Evolutionary conservation across 2,113 vertebrate genomes (phyloP).

Genomic region (Tinamus guttatus): DNA sequence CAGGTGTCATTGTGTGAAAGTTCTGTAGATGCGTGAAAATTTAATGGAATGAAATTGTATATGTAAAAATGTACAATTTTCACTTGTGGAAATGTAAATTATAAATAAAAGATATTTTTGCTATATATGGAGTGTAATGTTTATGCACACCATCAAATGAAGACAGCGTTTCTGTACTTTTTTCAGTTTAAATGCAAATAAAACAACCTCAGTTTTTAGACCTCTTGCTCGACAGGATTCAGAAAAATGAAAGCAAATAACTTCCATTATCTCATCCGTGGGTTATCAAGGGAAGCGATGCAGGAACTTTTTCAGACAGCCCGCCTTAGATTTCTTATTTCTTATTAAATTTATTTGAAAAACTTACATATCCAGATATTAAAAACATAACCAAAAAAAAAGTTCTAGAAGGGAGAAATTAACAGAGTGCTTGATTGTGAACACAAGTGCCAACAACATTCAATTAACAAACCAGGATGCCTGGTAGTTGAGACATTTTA

Average conservation of each 20-base stretch:
- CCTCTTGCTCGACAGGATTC: conserved; percentile 62
- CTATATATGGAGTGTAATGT: conserved; percentile 93
- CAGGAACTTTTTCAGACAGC: conserved; percentile 52
- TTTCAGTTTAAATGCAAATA: conserved; percentile 73
- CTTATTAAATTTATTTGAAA: conserved; percentile 42
- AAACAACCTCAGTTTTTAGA: conserved; percentile 45
- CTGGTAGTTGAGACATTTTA: conserved; percentile 71
- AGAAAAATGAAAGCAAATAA: conserved; percentile 40
- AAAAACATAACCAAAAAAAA: conserved; percentile 3
- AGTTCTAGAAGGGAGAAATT: conserved; percentile 34
- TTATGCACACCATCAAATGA: conserved; percentile 87
- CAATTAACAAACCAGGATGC: conserved; percentile 70
- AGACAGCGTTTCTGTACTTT: conserved; percentile 81
- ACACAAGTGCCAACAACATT: conserved; percentile 73
- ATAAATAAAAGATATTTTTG: conserved; percentile 99
- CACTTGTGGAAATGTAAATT: conserved; percentile 91
- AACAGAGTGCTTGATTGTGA: conserved; percentile 70
- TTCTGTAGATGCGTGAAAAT: conserved; percentile 85
- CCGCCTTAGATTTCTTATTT: conserved; percentile 44
- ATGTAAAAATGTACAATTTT: conserved; percentile 87
- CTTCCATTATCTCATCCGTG: conserved; percentile 37
- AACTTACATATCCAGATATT: conserved; percentile 39
- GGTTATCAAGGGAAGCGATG: conserved; percentile 30
- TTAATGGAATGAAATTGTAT: conserved; percentile 82
- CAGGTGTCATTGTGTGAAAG: conserved; percentile 89